Evolutionary conservation across 2,888 invertebrate genomes (phyloP).

Genomic region (Apoda limacodes): DNA sequence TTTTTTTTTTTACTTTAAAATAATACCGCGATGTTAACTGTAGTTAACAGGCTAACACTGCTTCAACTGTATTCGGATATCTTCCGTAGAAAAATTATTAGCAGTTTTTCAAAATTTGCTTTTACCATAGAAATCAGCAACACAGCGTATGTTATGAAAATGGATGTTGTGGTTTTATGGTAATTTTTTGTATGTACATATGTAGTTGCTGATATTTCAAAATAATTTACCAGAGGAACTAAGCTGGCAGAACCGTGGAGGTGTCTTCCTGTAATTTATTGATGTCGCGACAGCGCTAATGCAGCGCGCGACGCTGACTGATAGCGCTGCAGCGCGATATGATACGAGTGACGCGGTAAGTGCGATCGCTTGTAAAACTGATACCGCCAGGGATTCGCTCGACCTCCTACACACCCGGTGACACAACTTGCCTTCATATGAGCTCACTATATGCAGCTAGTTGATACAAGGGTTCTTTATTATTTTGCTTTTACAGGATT

Average conservation of each 20-base stretch:
- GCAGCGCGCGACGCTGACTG: conserved; percentile 62
- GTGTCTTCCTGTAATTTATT: conserved; percentile 55
- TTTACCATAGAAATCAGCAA: no score
- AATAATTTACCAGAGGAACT: conserved; percentile 38
- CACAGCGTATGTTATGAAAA: no score
- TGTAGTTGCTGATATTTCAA: no score
- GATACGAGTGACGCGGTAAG: conserved; percentile 59
- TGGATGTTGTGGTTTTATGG: no score
- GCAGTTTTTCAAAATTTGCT: no score
- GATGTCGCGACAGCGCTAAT: conserved; percentile 58
- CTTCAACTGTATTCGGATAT: no score
- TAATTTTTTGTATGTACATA: no score
- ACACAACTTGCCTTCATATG: conserved; percentile 26
- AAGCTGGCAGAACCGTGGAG: conserved; percentile 40
- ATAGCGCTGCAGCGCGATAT: conserved; percentile 59
- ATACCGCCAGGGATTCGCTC: conserved; percentile 46
- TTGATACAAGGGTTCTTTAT: conserved; percentile 31
- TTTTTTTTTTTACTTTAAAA: no score
- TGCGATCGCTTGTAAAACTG: conserved; percentile 64
- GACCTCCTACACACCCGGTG: conserved; percentile 30
- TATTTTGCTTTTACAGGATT: conserved; percentile 29
- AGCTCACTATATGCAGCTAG: conserved; percentile 27
- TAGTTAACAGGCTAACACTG: no score
- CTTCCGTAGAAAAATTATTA: no score
- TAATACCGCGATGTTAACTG: no score